Evolutionary conservation across 2,797 vertebrate species (phyloP).

Genomic region (Mormyrus proboscirostris): DNA sequence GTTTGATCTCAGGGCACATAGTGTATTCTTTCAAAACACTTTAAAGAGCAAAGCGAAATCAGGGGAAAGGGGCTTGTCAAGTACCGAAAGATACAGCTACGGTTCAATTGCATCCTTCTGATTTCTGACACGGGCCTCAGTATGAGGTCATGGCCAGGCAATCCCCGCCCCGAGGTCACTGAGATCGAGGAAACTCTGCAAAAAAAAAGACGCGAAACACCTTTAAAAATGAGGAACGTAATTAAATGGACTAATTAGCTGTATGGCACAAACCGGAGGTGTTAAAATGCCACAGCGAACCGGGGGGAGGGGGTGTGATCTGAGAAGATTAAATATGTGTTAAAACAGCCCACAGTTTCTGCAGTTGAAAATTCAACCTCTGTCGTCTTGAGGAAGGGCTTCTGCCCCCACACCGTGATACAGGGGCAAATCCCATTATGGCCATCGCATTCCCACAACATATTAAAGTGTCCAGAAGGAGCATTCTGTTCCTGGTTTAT

Average conservation of each 20-base stretch:
- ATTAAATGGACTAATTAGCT: not conserved
- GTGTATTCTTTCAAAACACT: not conserved
- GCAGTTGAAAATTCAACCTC: slow-evolving; percentile 58
- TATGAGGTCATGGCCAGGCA: not conserved
- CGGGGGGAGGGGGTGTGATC: not conserved
- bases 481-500: not conserved
- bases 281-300: not conserved
- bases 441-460: slow-evolving; percentile 29
- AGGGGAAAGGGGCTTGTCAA: not conserved
- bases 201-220: no score
- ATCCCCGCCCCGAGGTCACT: not conserved
- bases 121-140: not conserved
- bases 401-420: not conserved
- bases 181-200: not conserved
- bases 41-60: not conserved
- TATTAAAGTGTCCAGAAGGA: slow-evolving; percentile 27
- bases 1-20: not conserved
- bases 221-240: not conserved
- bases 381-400: slow-evolving; percentile 44
- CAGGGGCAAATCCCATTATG: slow-evolving; percentile 34
- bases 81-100: not conserved
- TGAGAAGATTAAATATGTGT: slow-evolving; percentile 27
- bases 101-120: not conserved
- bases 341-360: slow-evolving; percentile 52
- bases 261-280: not conserved